Conservation (phyloP, 1,140 invertebrate species). For the Riptortus pedestris region DNA sequence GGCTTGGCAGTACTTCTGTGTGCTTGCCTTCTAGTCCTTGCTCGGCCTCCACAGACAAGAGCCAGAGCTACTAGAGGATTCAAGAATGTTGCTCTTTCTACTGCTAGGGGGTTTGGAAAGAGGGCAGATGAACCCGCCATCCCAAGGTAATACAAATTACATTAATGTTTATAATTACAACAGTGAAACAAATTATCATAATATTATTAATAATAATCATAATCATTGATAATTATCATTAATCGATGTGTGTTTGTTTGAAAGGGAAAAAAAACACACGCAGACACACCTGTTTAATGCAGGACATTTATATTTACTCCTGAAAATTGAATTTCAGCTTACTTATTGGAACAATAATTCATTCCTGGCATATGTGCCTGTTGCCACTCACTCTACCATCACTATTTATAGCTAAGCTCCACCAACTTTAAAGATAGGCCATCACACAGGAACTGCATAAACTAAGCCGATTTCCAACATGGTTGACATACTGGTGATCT, state of each 20-base stretch:
- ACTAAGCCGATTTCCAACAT: too few species aligned
- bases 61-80: constrained; percentile 13
- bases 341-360: too few species aligned
- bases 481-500: too few species aligned
- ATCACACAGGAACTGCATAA: too few species aligned
- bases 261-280: too few species aligned
- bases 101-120: constrained; percentile 14
- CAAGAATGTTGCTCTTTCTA: constrained; percentile 15
- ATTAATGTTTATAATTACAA: neutral
- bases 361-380: too few species aligned
- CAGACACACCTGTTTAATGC: too few species aligned
- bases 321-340: too few species aligned
- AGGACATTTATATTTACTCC: too few species aligned
- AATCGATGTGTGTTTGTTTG: neutral
- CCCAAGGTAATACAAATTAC: neutral
- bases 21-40: neutral
- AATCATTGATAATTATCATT: neutral
- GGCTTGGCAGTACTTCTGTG: neutral
- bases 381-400: too few species aligned
- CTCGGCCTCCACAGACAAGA: neutral
- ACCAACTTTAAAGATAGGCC: too few species aligned
- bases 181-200: neutral
- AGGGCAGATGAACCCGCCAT: neutral
- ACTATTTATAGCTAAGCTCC: too few species aligned
- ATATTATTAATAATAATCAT: constrained; percentile 1